phyloP scores from a whole-genome alignment of 2,797 vertebrate genomes.

The Prionace glauca region DNA sequence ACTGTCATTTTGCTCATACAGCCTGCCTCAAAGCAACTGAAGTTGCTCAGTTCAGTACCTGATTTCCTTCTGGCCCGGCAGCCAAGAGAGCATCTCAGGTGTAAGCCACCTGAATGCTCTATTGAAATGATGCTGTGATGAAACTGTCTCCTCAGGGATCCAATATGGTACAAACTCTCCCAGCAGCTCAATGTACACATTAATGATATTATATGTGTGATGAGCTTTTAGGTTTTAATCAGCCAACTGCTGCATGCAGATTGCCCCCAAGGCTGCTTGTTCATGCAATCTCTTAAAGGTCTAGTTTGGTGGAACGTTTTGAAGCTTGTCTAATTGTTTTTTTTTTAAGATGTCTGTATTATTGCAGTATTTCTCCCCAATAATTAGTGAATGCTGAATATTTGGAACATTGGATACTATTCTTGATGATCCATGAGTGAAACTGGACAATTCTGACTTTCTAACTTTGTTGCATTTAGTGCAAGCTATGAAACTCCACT shows the following conservation, averaged over 20 bases:
- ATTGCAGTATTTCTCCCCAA: background rate
- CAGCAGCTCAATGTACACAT: background rate
- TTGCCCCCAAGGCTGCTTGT: background rate
- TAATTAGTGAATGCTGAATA: background rate
- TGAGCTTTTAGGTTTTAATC: constrained; percentile 33
- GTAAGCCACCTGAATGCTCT: constrained; percentile 5
- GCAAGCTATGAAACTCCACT: background rate
- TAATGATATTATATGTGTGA: constrained; percentile 29
- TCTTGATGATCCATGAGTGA: background rate
- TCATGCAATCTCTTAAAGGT: background rate
- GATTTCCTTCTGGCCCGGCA: background rate
- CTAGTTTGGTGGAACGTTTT: background rate
- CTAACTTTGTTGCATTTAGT: background rate
- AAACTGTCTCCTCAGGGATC: constrained; percentile 8
- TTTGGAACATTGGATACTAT: background rate
- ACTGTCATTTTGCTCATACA: constrained; percentile 10
- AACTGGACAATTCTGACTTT: background rate
- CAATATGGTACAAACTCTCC: constrained; percentile 21
- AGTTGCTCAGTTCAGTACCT: background rate
- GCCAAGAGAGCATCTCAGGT: background rate
- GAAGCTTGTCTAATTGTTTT: background rate
- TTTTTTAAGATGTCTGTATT: background rate
- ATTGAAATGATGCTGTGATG: constrained; percentile 10
- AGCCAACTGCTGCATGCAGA: background rate
- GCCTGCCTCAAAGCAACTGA: background rate